Conservation (phyloP, 2,888 invertebrate genomes). For the Caenorhabditis sulstoni region DNA sequence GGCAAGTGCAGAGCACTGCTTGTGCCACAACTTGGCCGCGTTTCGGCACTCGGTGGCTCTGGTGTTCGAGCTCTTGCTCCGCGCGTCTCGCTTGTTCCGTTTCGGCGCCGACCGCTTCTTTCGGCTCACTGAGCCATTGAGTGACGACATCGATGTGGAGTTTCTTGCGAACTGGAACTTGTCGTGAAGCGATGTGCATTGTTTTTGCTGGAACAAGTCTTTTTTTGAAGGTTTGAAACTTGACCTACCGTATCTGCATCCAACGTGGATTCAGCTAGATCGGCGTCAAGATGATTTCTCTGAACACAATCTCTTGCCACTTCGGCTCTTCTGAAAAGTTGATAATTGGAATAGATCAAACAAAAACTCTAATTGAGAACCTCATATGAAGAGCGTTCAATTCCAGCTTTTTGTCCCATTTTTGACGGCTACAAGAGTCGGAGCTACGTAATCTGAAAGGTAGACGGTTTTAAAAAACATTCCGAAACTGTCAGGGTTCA, state of each 20-base stretch:
- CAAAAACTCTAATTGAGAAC: not conserved
- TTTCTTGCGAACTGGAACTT: slow-evolving; percentile 54
- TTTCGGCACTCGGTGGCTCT: slow-evolving; percentile 59
- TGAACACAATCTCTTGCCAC: slow-evolving; percentile 60
- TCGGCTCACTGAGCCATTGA: not conserved
- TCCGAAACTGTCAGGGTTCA: not conserved
- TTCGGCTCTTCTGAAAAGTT: slow-evolving; percentile 54
- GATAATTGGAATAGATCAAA: not conserved
- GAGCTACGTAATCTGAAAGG: slow-evolving; percentile 46
- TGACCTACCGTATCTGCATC: slow-evolving; percentile 37
- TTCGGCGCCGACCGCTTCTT: slow-evolving; percentile 28
- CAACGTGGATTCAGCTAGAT: slow-evolving; percentile 55
- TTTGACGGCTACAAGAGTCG: slow-evolving; percentile 51
- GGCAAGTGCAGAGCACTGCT: slow-evolving; percentile 66
- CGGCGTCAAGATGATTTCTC: slow-evolving; percentile 45
- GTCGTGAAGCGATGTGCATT: slow-evolving; percentile 44
- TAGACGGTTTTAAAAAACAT: not conserved
- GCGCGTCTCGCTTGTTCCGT: slow-evolving; percentile 33
- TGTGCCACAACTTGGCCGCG: slow-evolving; percentile 63
- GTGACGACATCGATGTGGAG: slow-evolving; percentile 5
- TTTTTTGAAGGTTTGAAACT: not conserved
- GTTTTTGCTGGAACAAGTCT: slow-evolving; percentile 26
- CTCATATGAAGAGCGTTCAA: slow-evolving; percentile 66
- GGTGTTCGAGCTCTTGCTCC: slow-evolving; percentile 24
- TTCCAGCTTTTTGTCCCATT: slow-evolving; percentile 65